A percentile compares a stretch with the other conserved stretches of the same genome.
These are phyloP conservation scores for Cyanocitta stelleri DNA, from an alignment of 2,113 vertebrate species.

Conservation along the genomic window DNA sequence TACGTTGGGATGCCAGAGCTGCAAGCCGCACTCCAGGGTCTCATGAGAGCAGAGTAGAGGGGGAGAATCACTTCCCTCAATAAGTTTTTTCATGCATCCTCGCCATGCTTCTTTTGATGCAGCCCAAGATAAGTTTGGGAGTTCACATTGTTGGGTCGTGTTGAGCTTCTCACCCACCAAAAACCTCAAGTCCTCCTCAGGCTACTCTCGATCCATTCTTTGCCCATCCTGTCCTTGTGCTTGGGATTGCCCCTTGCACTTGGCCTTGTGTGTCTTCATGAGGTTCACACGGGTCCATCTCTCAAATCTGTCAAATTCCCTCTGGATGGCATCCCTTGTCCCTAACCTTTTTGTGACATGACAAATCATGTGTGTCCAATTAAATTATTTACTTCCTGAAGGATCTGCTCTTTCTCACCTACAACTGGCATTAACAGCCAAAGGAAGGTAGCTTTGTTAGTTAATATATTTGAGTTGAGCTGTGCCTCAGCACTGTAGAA, in stretches of 20 bases:
- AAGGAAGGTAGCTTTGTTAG: neutral
- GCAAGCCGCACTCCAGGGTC: neutral
- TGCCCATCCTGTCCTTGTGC: neutral
- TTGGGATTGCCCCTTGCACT: neutral
- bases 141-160: neutral
- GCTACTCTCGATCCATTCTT: neutral
- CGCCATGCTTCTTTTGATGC: neutral
- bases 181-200: neutral
- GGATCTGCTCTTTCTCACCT: neutral
- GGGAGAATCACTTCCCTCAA: neutral
- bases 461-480: neutral
- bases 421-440: neutral
- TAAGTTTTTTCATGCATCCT: neutral
- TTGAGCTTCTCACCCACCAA: neutral
- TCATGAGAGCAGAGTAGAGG: neutral
- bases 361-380: neutral
- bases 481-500: neutral
- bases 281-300: rapidly evolving
- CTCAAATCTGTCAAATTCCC: neutral
- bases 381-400: neutral
- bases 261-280: neutral
- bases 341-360: neutral
- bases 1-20: neutral
- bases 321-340: neutral
- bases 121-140: neutral